Base-by-base conservation (phyloP, 2,888 invertebrate genomes). In the Agrochola lychnidis region DNA sequence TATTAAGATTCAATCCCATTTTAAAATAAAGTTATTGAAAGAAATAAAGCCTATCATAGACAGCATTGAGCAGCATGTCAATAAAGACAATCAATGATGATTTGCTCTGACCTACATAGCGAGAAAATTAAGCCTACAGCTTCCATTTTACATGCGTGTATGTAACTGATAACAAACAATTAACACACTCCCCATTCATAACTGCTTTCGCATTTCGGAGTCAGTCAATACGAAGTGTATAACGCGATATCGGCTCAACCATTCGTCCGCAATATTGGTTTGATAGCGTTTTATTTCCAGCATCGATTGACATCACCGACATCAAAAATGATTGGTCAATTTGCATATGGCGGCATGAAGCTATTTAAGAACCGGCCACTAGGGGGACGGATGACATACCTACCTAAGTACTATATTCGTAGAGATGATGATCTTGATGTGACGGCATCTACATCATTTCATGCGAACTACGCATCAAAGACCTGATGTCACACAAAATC, bases 181-280 rank as follows among this genome's bases (percentile, higher is more conserved):
- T 84, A 84, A 86, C 75, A 67, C 66, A 83, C 69, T 67, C 69
- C 53, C 71, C 57, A 86, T 82, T 79, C 70, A 82, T 70, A 75
- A 87, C 82, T 76, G 85, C 76, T 80, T 83, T 83, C 77, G 63
- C 69, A 78, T 77, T 82, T 85, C 61, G 51, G 69, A 80, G 77
- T 81, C 78, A 79, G 76, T 74, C 81, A 81, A 83, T 86, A 79
- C 57, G 63, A 48, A 70, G 64, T 53, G 76, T 62, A 87, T 83
- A 77, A 76, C 64, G 77, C 76, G 70, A 81, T 83, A 88, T 86
- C 73, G 70, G 76, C 76, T 70, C 71, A 78, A 62, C 77, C 79
- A 81, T 76, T 80, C 88, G 79, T 72, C 63, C 81, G 81, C 86
- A 83, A 77, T 83, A 87, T 88, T 86, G 88, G 78, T 81, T 75